Conservation (phyloP, 2,888 invertebrate species). For the Sturmia bella region DNA sequence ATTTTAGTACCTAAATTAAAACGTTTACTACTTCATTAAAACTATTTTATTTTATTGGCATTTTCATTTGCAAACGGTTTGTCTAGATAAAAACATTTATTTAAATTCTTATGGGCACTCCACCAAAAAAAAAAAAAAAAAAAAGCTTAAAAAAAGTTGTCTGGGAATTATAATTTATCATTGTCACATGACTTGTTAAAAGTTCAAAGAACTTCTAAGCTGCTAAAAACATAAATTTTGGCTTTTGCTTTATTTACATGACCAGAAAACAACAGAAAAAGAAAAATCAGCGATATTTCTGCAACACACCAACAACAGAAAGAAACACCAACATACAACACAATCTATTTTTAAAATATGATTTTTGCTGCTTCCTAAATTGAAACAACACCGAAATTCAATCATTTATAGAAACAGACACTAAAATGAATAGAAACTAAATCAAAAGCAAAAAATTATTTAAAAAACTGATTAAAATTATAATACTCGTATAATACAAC, state of each 20-base stretch:
- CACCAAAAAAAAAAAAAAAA: not conserved
- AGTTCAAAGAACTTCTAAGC: slow-evolving; percentile 44
- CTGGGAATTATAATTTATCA: slow-evolving; percentile 31
- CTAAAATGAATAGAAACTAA: not conserved
- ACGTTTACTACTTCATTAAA: too few relatives aligned
- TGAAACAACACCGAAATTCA: not conserved
- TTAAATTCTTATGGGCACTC: too few relatives aligned
- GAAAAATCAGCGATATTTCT: slow-evolving; percentile 34
- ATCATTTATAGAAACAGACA: not conserved
- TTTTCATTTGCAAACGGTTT: too few relatives aligned
- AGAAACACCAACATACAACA: slow-evolving; percentile 20
- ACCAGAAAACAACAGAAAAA: slow-evolving; percentile 7
- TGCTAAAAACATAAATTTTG: not conserved
- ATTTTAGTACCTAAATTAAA: too few relatives aligned
- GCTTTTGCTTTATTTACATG: not conserved
- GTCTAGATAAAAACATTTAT: too few relatives aligned
- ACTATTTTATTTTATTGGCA: too few relatives aligned
- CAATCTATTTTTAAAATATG: slow-evolving; percentile 39
- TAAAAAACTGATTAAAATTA: slow-evolving; percentile 39
- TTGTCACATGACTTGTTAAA: slow-evolving; percentile 44
- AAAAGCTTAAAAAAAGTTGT: not conserved
- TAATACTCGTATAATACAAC: slow-evolving; percentile 46
- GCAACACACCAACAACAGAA: not conserved
- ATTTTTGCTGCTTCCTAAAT: not conserved
- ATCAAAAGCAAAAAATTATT: slow-evolving; percentile 16